A percentile compares a stretch with the other conserved stretches of the same genome.
Evolutionary conservation across 2,797 vertebrate genomes (phyloP).

Genomic region (Sebastes glaucus): DNA sequence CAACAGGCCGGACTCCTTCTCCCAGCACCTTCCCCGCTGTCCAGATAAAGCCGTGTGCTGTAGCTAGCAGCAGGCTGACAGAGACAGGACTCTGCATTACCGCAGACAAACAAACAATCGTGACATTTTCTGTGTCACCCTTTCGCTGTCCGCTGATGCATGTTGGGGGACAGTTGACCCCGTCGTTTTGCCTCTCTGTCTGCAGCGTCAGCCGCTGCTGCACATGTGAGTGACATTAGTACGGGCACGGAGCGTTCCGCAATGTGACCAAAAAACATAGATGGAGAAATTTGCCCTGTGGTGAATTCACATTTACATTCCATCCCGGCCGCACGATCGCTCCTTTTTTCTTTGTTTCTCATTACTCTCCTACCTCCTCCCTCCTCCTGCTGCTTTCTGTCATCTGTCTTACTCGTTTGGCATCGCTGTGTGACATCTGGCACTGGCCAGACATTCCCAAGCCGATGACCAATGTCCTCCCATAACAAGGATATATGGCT

Average conservation of each 20-base stretch:
- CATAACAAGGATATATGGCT: conserved; percentile 78
- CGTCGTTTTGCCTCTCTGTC: background rate
- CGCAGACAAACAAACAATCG: conserved; percentile 39
- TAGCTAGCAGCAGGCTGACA: conserved; percentile 11
- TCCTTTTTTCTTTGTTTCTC: conserved; percentile 39
- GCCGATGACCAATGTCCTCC: conserved; percentile 70
- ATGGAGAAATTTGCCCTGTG: background rate
- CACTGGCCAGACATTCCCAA: conserved; percentile 61
- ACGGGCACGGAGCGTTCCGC: background rate
- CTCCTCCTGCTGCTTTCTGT: background rate
- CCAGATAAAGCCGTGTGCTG: background rate
- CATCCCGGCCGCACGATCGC: background rate
- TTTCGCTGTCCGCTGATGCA: conserved; percentile 6
- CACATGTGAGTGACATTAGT: conserved; percentile 23
- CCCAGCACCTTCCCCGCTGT: background rate
- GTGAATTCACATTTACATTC: conserved; percentile 32
- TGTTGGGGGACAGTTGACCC: conserved; percentile 12
- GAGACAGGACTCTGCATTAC: conserved; percentile 37
- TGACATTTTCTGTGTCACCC: conserved; percentile 29
- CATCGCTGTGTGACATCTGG: conserved; percentile 61
- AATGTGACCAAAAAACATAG: conserved; percentile 1
- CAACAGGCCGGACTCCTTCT: background rate
- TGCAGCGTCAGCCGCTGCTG: background rate
- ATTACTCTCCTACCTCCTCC: background rate
- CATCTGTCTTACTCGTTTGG: conserved; percentile 63